These are phyloP conservation scores for Mythimna impura DNA, from an alignment of 2,888 invertebrate species.

Conservation along the genomic window DNA sequence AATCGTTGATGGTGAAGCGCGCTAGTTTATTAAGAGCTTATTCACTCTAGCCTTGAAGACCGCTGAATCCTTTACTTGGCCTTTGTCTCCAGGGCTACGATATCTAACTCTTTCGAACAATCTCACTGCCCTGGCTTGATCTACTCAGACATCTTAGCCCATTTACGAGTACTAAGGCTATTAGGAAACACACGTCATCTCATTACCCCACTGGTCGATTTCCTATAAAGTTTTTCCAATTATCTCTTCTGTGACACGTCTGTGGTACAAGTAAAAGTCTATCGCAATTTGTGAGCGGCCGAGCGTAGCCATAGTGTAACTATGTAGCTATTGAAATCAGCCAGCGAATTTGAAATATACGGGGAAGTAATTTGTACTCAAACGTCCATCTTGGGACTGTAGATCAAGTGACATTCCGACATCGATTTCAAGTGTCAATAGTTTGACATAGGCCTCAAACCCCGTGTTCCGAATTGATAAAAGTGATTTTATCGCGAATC, in stretches of 20 bases:
- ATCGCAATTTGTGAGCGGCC: slow-evolving; percentile 52
- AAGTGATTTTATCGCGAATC: too few species aligned
- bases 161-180: neutral
- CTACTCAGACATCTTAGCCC: too few species aligned
- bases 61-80: too few species aligned
- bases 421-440: neutral
- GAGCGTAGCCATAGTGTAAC: slow-evolving; percentile 46
- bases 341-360: slow-evolving; percentile 30
- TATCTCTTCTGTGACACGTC: slow-evolving; percentile 32
- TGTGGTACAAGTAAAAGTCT: slow-evolving; percentile 51
- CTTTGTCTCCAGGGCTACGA: too few species aligned
- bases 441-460: too few species aligned
- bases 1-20: neutral
- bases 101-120: too few species aligned
- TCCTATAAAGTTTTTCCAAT: slow-evolving; percentile 25
- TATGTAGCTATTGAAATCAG: slow-evolving; percentile 40
- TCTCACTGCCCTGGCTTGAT: too few species aligned
- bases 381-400: neutral
- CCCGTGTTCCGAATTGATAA: too few species aligned
- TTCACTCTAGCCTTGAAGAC: too few species aligned
- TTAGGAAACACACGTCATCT: neutral
- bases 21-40: too few species aligned
- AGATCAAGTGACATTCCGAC: neutral
- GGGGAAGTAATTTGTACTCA: neutral
- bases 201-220: slow-evolving; percentile 2